Evolutionary conservation across 2,113 vertebrate species (phyloP).

Genomic region (Ceyx margarethae): DNA sequence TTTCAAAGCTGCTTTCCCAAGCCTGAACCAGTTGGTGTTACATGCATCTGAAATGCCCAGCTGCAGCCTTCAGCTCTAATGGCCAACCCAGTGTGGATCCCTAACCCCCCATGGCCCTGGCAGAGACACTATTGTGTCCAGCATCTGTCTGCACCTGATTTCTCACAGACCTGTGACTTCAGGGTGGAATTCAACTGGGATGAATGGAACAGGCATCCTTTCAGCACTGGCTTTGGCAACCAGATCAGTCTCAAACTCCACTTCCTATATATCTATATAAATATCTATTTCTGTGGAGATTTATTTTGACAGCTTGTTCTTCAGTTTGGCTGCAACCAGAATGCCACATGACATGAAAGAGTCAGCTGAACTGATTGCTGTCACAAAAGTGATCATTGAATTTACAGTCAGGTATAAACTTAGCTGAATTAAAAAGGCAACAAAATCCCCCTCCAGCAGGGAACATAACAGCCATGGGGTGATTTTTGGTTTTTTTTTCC

Average conservation of each 20-base stretch:
- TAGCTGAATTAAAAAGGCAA: background rate
- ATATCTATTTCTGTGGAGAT: background rate
- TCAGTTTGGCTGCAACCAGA: background rate
- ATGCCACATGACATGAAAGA: background rate
- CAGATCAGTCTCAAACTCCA: background rate
- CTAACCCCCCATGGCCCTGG: background rate
- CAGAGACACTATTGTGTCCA: background rate
- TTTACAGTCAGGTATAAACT: constrained; percentile 29
- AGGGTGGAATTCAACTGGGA: background rate
- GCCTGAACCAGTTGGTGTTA: background rate
- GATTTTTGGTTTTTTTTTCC: background rate
- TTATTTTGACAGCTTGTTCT: constrained; percentile 39
- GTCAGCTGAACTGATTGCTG: constrained; percentile 26
- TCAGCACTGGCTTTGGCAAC: background rate
- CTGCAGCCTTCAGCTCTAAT: background rate
- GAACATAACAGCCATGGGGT: background rate
- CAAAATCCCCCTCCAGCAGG: background rate
- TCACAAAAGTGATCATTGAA: constrained; percentile 15
- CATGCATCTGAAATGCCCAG: background rate
- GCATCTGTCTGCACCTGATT: background rate
- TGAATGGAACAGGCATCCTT: background rate
- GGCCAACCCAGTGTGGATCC: background rate
- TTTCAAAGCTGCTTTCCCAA: background rate
- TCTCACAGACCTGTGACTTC: background rate
- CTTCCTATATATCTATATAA: background rate